phyloP scores from a whole-genome alignment of 2,888 invertebrate genomes.

The Gasteruption jaculator region DNA sequence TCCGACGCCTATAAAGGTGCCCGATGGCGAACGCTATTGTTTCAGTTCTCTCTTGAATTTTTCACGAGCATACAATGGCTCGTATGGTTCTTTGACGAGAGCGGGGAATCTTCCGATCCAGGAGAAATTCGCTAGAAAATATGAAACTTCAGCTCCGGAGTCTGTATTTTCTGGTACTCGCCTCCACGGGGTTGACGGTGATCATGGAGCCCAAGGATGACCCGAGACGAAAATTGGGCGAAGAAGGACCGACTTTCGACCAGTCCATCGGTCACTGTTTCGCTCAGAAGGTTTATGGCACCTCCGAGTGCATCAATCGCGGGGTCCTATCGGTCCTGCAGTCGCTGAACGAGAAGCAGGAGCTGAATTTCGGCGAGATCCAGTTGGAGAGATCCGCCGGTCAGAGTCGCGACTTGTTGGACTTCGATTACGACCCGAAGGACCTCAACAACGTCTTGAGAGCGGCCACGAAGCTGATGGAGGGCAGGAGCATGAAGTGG shows the following conservation, averaged over 20 bases:
- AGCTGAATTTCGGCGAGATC: constrained; percentile 63
- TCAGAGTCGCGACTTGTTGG: constrained; percentile 63
- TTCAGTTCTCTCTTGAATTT: too few species aligned
- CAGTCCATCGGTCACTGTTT: constrained; percentile 37
- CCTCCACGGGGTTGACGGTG: constrained; percentile 37
- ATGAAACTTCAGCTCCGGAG: constrained; percentile 34
- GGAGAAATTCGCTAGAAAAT: neutral
- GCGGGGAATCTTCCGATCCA: too few species aligned
- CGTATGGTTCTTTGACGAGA: too few species aligned
- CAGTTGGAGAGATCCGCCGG: constrained; percentile 61
- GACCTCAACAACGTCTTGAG: constrained; percentile 62
- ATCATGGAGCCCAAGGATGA: constrained; percentile 38
- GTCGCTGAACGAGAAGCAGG: constrained; percentile 62
- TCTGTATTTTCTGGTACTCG: constrained; percentile 29
- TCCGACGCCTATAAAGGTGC: constrained; percentile 41
- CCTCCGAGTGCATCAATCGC: constrained; percentile 63
- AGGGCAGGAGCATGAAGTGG: constrained; percentile 71
- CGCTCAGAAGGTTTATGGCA: constrained; percentile 33
- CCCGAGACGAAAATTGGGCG: constrained; percentile 21
- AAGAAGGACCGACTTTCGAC: constrained; percentile 32
- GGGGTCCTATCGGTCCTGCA: constrained; percentile 66
- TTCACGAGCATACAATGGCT: too few species aligned
- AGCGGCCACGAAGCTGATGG: constrained; percentile 53
- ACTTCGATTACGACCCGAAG: constrained; percentile 69
- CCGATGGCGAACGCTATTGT: constrained; percentile 23